Percentiles rank a stretch among this genome's conserved stretches.
phyloP scores from a whole-genome alignment of 2,888 invertebrate genomes.

The Platypus cylindrus region DNA sequence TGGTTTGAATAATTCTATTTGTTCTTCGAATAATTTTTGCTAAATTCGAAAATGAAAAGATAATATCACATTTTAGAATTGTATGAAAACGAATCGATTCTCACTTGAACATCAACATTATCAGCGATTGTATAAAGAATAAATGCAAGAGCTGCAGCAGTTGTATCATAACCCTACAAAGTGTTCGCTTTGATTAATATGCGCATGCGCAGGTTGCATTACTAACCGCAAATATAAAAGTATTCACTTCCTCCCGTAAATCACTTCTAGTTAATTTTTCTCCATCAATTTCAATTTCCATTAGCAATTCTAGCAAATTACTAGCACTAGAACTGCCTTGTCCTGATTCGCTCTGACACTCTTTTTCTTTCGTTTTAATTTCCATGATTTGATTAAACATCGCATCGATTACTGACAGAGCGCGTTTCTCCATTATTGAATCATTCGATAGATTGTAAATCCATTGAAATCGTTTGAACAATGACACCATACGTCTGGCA shows the following conservation, averaged over 20 bases:
- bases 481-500: slow-evolving; percentile 6
- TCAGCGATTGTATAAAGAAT: slow-evolving; percentile 11
- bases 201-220: too few species aligned
- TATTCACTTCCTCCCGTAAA: slow-evolving; percentile 13
- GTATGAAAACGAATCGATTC: too few species aligned
- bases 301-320: slow-evolving; percentile 5
- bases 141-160: slow-evolving; percentile 9
- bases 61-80: too few species aligned
- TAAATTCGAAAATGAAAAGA: too few species aligned
- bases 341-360: neutral
- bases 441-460: slow-evolving; percentile 10
- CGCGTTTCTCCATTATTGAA: slow-evolving; percentile 5
- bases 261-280: slow-evolving; percentile 5
- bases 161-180: slow-evolving; percentile 12
- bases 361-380: neutral
- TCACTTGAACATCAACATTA: slow-evolving; percentile 10
- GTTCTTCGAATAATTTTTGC: slow-evolving; percentile 14
- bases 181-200: neutral
- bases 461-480: slow-evolving; percentile 9
- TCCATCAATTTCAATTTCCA: slow-evolving; percentile 12
- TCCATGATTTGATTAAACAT: slow-evolving; percentile 9
- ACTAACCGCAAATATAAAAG: slow-evolving; percentile 13
- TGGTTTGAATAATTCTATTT: slow-evolving; percentile 13
- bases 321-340: neutral
- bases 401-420: slow-evolving; percentile 7